phyloP scores from a whole-genome alignment of 1,140 invertebrate genomes.

The Meloidogyne hapla region DNA sequence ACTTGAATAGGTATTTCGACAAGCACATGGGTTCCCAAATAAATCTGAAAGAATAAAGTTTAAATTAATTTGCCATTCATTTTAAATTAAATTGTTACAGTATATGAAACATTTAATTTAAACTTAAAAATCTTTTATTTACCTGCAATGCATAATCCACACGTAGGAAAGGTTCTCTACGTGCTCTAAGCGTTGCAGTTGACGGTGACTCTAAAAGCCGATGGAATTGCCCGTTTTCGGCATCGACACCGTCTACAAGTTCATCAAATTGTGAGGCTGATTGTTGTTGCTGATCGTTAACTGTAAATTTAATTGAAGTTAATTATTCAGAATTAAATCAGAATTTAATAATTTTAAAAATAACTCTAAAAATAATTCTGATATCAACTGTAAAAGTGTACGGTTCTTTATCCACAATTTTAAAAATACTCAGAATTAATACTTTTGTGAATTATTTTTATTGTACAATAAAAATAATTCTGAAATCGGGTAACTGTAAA shows the following conservation, averaged over 20 bases:
- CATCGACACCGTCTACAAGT: conserved; percentile 7
- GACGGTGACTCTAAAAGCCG: conserved; percentile 37
- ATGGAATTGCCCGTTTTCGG: conserved; percentile 28
- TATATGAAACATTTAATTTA: no score
- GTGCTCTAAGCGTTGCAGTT: conserved; percentile 30
- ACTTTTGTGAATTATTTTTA: no score
- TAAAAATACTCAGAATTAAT: no score
- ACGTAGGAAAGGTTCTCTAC: conserved; percentile 37
- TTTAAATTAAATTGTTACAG: not conserved
- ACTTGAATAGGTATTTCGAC: conserved; percentile 39
- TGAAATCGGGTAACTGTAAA: no score
- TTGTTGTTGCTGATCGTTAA: not conserved
- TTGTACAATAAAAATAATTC: no score
- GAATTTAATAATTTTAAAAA: no score
- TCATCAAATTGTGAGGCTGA: conserved; percentile 17
- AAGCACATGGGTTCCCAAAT: conserved; percentile 35
- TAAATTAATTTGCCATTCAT: not conserved
- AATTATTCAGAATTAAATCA: no score
- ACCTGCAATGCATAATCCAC: conserved; percentile 42
- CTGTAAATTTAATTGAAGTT: not conserved
- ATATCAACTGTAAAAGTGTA: no score
- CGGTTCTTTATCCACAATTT: no score
- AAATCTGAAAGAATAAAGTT: conserved; percentile 19
- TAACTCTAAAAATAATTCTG: no score
- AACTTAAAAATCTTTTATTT: not conserved